Evolutionary conservation across 2,888 invertebrate genomes (phyloP), one percentile per base, ranked within the genome.

Genomic region (Adineta ricciae): DNA sequence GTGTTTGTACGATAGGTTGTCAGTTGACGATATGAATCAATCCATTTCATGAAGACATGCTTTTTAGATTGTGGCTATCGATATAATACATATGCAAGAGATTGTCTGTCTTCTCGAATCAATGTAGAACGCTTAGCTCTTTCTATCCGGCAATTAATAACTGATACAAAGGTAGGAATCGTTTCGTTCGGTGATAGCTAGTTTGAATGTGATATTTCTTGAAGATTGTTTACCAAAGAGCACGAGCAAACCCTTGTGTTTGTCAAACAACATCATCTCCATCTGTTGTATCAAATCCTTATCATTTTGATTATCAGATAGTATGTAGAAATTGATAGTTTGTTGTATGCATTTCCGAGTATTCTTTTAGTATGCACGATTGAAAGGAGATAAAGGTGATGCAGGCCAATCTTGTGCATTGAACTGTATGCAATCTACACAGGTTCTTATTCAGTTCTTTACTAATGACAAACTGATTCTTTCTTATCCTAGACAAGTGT

Each of bases 371-470:
- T 41, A 78, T 24, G n/a, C 16, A 1, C 38, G 78, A 78, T 78
- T 78, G 41, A 78, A 78, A 78, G 78, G 78, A 24, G 78, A 78
- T 41, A 78, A 78, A 78, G 78, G 78, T 24, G 78, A 78, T 78
- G 41, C 11, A 21, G 78, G 78, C 41, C 2, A 1, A 41, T 78
- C 78, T n/a, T 78, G 78, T 41, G 0, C 41, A 38, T 32, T 19
- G 32, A 64, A 64, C 19, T 64, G 32, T 32, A 16, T 11, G 7
- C 32, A 32, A 32, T 32, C 32, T 16, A 2, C 19, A 32, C 64
- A 64, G 64, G 64, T 64, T 64, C 19, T 19, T 2, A 32, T 36
- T 19, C 8, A 19, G 27, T 36, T 16, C 19, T 4, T 64, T 64
- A 16, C 46, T 16, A 64, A 32, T 32, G 4, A 27, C 16, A 5